A percentile compares a stretch with the other conserved stretches of the same genome.
phyloP scores from a whole-genome alignment of 2,888 invertebrate genomes.

The Hirtodrosophila histrioides region DNA sequence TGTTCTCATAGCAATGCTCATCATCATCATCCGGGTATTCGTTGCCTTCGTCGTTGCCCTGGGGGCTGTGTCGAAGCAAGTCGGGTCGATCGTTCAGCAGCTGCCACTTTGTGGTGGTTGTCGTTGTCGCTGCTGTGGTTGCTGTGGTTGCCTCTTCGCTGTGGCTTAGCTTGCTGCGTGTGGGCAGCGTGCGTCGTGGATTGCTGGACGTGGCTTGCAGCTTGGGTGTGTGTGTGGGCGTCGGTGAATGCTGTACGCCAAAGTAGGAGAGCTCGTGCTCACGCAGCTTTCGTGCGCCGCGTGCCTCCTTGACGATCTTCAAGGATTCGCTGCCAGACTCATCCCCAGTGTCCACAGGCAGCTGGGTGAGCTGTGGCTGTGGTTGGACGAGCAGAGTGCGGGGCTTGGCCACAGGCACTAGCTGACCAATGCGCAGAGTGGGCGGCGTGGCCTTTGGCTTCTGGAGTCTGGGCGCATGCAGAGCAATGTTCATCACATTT shows the following conservation, averaged over 20 bases:
- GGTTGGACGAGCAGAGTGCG: constrained; percentile 72
- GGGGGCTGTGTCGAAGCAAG: constrained; percentile 82
- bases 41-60: constrained; percentile 60
- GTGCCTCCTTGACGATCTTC: constrained; percentile 82
- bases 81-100: constrained; percentile 83
- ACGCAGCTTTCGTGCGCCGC: constrained; percentile 85
- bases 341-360: constrained; percentile 43
- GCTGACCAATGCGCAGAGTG: constrained; percentile 62
- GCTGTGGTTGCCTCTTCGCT: constrained; percentile 34
- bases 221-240: constrained; percentile 35
- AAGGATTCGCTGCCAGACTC: constrained; percentile 72
- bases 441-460: constrained; percentile 66
- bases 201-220: constrained; percentile 29
- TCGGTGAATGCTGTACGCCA: constrained; percentile 83
- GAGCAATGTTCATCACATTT: constrained; percentile 84
- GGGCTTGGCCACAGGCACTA: constrained; percentile 82
- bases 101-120: constrained; percentile 80
- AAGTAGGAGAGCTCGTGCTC: constrained; percentile 87
- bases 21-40: constrained; percentile 46
- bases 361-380: constrained; percentile 26
- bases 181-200: constrained; percentile 69
- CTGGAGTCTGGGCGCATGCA: constrained; percentile 78
- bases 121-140: constrained; percentile 16
- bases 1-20: constrained; percentile 83
- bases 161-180: constrained; percentile 54